Conservation (phyloP, 2,113 vertebrate species). For the Silurus glanis region DNA sequence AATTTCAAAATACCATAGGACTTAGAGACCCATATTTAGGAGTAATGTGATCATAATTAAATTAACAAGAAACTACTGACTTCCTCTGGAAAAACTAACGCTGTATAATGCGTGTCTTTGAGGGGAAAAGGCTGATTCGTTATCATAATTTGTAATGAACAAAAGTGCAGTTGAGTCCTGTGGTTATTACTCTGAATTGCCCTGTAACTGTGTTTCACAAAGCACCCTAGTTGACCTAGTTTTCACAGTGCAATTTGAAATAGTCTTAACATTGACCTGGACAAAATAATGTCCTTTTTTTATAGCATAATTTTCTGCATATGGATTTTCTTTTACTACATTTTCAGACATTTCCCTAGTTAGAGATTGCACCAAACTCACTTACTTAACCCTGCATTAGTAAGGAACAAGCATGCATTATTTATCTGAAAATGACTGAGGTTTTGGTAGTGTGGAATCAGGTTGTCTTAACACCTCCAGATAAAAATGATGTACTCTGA, state of each 20-base stretch:
- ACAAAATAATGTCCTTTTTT: background rate
- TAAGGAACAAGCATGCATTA: slow-evolving; percentile 35
- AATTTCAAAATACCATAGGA: slow-evolving; percentile 8
- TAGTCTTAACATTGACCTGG: background rate
- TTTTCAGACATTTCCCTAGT: slow-evolving; percentile 6
- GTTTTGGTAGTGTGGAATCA: slow-evolving; percentile 1
- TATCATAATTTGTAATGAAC: background rate
- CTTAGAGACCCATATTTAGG: background rate
- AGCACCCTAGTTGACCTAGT: slow-evolving; percentile 21
- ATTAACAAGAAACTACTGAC: background rate
- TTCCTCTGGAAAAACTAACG: background rate
- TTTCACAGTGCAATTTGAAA: slow-evolving; percentile 39
- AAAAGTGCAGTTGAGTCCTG: background rate
- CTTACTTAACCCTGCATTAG: background rate
- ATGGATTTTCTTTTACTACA: slow-evolving; percentile 2
- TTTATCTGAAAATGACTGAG: slow-evolving; percentile 22
- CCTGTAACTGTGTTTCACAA: slow-evolving; percentile 4
- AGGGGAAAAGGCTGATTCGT: background rate
- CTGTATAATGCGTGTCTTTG: background rate
- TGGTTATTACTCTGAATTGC: slow-evolving; percentile 18
- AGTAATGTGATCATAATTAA: background rate
- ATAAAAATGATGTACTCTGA: background rate
- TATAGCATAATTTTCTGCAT: background rate
- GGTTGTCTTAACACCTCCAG: background rate
- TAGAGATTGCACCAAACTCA: background rate